Evolutionary conservation across 1,140 invertebrate species (phyloP).

Genomic region (Platorchestia sp.): DNA sequence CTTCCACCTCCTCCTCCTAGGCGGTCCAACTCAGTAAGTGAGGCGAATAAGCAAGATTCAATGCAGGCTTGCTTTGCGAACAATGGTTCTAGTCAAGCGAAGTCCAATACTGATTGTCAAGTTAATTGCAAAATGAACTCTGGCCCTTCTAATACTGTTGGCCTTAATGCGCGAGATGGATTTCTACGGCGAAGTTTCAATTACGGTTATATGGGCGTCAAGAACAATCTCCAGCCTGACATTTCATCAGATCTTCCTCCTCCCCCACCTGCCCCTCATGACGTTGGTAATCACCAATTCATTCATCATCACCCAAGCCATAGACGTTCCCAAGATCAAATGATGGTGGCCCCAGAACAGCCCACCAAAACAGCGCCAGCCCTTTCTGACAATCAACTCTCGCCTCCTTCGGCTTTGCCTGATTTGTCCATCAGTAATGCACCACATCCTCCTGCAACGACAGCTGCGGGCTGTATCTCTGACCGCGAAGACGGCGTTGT

Average conservation of each 20-base stretch:
- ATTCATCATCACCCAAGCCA: constrained; percentile 34
- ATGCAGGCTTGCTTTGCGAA: constrained; percentile 69
- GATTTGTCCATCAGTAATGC: background rate
- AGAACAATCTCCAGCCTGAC: constrained; percentile 66
- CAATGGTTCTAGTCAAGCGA: constrained; percentile 1
- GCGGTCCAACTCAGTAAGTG: constrained; percentile 75
- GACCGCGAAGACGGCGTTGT: constrained; percentile 45
- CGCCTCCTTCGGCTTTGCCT: background rate
- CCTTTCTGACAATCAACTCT: constrained; percentile 51
- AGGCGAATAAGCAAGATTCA: constrained; percentile 74
- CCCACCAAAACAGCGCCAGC: background rate
- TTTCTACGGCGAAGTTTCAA: constrained; percentile 61
- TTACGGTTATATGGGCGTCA: constrained; percentile 66
- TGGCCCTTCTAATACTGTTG: background rate
- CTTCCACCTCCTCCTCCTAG: constrained; percentile 90
- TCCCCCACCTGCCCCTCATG: constrained; percentile 66
- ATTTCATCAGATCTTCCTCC: constrained; percentile 66
- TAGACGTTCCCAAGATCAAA: constrained; percentile 28
- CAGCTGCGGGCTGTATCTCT: background rate
- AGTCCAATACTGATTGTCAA: background rate
- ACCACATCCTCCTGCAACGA: background rate
- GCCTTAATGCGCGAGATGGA: constrained; percentile 61
- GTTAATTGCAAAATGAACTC: background rate
- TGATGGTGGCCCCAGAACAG: constrained; percentile 36
- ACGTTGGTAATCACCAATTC: constrained; percentile 65